Percentiles rank a stretch among this genome's conserved stretches.
These are phyloP conservation scores for Lucinisca nassula DNA, from an alignment of 2,888 invertebrate species.

Conservation along the genomic window DNA sequence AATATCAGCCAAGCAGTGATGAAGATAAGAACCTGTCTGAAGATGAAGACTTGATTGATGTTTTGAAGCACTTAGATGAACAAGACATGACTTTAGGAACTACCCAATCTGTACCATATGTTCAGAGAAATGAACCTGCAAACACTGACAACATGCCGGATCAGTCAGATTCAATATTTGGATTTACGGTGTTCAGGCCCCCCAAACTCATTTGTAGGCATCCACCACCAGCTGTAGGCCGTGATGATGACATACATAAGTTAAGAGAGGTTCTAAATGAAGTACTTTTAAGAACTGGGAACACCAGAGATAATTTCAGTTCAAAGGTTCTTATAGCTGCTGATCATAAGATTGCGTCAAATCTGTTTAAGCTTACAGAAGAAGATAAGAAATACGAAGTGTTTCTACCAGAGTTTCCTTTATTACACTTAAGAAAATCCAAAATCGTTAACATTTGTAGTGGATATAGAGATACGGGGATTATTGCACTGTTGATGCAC, in stretches of 20 bases:
- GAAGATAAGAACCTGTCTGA: too few relatives aligned
- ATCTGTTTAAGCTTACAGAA: constrained; percentile 25
- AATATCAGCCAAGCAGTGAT: too few relatives aligned
- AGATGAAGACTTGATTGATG: too few relatives aligned
- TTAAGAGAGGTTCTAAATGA: constrained; percentile 54
- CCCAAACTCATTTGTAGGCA: constrained; percentile 50
- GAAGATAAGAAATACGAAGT: neutral
- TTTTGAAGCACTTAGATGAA: too few relatives aligned
- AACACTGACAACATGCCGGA: too few relatives aligned
- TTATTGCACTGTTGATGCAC: constrained; percentile 40
- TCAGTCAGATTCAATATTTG: neutral
- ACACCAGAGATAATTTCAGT: neutral
- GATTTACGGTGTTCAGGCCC: neutral
- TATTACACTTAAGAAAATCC: constrained; percentile 52
- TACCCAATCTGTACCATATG: too few relatives aligned
- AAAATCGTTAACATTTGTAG: constrained; percentile 51
- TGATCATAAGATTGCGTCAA: constrained; percentile 56
- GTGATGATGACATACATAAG: constrained; percentile 55
- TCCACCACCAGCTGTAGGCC: constrained; percentile 65
- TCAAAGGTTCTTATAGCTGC: constrained; percentile 38
- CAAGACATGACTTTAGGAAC: too few relatives aligned
- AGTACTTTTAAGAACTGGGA: constrained; percentile 38
- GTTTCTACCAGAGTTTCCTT: constrained; percentile 51
- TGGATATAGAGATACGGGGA: constrained; percentile 46
- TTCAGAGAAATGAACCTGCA: too few relatives aligned